A percentile compares a stretch with the other conserved stretches of the same genome.
These are phyloP conservation scores for Caenorhabditis macrosperma DNA, from an alignment of 2,888 invertebrate genomes.

Conservation along the genomic window DNA sequence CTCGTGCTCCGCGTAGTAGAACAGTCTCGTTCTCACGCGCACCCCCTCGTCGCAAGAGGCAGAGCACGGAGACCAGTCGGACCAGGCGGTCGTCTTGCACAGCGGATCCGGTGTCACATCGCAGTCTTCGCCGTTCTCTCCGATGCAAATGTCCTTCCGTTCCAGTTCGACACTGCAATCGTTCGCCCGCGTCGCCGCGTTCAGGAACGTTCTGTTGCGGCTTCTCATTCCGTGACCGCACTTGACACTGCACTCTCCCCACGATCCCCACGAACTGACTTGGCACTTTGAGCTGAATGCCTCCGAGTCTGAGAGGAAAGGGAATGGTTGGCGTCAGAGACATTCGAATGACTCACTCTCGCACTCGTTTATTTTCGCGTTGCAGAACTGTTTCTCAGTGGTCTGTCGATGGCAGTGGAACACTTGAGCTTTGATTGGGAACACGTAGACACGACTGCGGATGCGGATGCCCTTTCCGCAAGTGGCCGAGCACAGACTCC, in stretches of 20 bases:
- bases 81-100: slow-evolving; percentile 80
- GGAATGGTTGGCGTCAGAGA: not conserved
- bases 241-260: slow-evolving; percentile 88
- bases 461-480: slow-evolving; percentile 86
- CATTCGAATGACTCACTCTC: slow-evolving; percentile 61
- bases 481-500: slow-evolving; percentile 88
- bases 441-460: slow-evolving; percentile 85
- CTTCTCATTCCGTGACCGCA: slow-evolving; percentile 92
- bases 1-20: slow-evolving; percentile 80
- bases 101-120: slow-evolving; percentile 78
- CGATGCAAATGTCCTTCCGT: slow-evolving; percentile 89
- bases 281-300: slow-evolving; percentile 84
- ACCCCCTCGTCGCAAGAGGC: slow-evolving; percentile 81
- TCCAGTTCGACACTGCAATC: slow-evolving; percentile 85
- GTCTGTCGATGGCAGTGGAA: slow-evolving; percentile 84
- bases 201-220: slow-evolving; percentile 83
- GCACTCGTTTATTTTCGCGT: slow-evolving; percentile 79
- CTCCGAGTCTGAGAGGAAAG: slow-evolving; percentile 74
- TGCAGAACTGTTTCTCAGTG: slow-evolving; percentile 85
- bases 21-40: slow-evolving; percentile 83
- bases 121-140: slow-evolving; percentile 79
- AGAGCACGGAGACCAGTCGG: slow-evolving; percentile 82
- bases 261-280: slow-evolving; percentile 86
- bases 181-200: slow-evolving; percentile 53
- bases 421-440: slow-evolving; percentile 83